Evolutionary conservation across 2,113 vertebrate genomes (phyloP).

Genomic region (Mustelus asterias): DNA sequence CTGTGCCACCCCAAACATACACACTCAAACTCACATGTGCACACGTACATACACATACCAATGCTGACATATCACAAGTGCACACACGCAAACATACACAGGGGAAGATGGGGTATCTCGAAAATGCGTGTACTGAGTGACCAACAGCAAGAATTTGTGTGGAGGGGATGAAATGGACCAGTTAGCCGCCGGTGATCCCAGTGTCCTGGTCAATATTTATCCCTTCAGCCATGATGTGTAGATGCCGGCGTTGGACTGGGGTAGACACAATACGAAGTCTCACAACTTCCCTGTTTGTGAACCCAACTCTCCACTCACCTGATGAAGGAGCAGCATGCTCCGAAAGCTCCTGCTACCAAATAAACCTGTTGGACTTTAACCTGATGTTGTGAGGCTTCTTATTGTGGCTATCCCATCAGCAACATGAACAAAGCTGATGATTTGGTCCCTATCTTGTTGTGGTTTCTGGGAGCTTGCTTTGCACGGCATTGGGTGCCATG

Average conservation of each 20-base stretch:
- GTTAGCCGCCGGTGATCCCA: too few relatives aligned
- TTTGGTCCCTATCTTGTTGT: background rate
- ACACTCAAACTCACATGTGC: background rate
- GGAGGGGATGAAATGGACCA: too few relatives aligned
- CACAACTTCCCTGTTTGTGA: too few relatives aligned
- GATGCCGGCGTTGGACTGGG: too few relatives aligned
- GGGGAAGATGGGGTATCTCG: background rate
- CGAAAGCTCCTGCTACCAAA: too few relatives aligned
- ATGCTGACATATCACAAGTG: background rate
- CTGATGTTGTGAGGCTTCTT: too few relatives aligned
- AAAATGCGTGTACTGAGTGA: too few relatives aligned
- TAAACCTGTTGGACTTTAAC: too few relatives aligned
- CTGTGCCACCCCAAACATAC: background rate
- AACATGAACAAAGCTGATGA: background rate
- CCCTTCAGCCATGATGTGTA: too few relatives aligned
- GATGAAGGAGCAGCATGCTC: too few relatives aligned
- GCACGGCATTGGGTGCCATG: background rate
- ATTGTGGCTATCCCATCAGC: background rate
- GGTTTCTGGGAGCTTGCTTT: background rate
- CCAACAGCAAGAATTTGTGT: background rate
- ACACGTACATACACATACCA: background rate
- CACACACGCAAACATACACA: background rate
- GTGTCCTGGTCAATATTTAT: background rate
- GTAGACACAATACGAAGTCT: too few relatives aligned
- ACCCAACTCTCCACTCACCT: too few relatives aligned